Evolutionary conservation across 2,113 vertebrate genomes (phyloP), one percentile per base, ranked within the genome.

Genomic region (Shinisaurus crocodilurus): DNA sequence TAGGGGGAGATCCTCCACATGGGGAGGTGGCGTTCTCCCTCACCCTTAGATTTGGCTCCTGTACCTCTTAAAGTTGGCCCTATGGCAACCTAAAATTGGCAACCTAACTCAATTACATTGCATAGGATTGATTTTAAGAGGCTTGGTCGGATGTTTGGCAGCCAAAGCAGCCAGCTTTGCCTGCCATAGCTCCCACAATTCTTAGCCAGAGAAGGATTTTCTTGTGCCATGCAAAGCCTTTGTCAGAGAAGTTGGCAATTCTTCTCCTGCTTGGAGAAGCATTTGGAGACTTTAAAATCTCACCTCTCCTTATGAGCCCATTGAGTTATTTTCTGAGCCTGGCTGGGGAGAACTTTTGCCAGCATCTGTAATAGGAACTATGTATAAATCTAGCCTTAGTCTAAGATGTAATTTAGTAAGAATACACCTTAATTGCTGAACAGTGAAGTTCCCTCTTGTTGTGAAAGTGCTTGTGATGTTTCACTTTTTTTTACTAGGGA

Each of bases 391-490:
- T 43, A 77, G 37, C 16, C 40, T 63, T 20, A 45, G 45, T 65
- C 50, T 40, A 75, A 77, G 25, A 29, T 60, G 20, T 5, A 76
- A 57, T 87, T 57, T 75, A 77, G 7, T 74, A 8, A 75, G 12
- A n/a, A n/a, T 20, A 23, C 16, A 70, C 1, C 9, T 34, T 54
- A 37, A 48, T 43, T 69, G 34, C 85, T 76, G 27, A 76, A 79
- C 10, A 67, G 32, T 81, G 29, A n/a, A 12, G 63, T n/a, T 1
- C 16, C 40, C 48, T 45, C 2, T 67, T 75, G 1, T 65, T 86
- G 79, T 79, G 69, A 67, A 85, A 95, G 89, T 94, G 82, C 89
- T 89, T 91, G 45, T 89, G 77, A 92, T 85, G 72, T 92, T 93
- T 88, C 89, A 88, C 89, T 92, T 93, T 50, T 92, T 94, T 93